phyloP scores from a whole-genome alignment of 2,113 vertebrate genomes.

The Daphoenositta chrysoptera region DNA sequence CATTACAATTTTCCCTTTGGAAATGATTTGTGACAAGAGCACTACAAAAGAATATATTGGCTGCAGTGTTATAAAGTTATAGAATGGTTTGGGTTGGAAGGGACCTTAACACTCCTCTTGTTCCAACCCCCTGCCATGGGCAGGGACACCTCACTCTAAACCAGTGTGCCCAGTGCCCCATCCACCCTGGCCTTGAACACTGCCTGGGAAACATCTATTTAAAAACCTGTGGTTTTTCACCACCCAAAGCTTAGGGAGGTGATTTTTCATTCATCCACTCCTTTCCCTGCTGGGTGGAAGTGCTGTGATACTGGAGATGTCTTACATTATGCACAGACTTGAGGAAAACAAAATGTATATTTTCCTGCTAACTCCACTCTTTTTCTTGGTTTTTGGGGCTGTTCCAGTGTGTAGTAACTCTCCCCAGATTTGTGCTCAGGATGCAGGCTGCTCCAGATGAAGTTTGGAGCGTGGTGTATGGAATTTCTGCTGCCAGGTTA shows the following conservation, averaged over 20 bases:
- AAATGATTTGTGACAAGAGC: constrained; percentile 56
- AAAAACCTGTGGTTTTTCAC: background rate
- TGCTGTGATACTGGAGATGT: background rate
- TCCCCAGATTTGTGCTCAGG: background rate
- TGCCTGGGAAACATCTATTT: background rate
- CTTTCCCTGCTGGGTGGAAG: background rate
- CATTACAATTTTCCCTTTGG: constrained; percentile 40
- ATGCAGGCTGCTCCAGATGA: background rate
- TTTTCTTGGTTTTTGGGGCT: background rate
- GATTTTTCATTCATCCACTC: background rate
- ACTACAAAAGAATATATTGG: background rate
- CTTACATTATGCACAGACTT: background rate
- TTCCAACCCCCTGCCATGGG: background rate
- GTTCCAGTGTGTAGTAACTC: background rate
- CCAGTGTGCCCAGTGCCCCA: background rate
- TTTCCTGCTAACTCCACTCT: background rate
- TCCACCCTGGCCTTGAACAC: background rate
- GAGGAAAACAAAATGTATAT: background rate
- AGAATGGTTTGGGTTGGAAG: background rate
- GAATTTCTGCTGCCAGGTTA: background rate
- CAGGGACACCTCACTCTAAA: background rate
- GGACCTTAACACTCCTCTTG: background rate
- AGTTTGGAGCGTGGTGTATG: background rate
- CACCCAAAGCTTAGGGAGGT: background rate
- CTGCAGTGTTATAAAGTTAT: background rate